phyloP scores from a whole-genome alignment of 1,140 invertebrate genomes.

The Drosophila tani region DNA sequence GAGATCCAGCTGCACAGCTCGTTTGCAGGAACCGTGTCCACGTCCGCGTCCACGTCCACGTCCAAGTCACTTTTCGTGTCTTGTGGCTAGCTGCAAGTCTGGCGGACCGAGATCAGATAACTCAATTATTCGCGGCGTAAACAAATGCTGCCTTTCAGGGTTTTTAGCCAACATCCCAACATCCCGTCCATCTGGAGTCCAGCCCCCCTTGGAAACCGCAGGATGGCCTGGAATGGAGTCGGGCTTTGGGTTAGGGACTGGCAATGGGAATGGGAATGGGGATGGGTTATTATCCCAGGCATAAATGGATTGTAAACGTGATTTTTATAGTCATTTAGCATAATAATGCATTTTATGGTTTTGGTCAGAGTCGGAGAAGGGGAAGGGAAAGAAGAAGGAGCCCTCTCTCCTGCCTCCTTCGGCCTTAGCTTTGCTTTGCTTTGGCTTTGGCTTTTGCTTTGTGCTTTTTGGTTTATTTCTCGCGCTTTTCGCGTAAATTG shows the following conservation, averaged over 20 bases:
- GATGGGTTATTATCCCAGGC: conserved; percentile 84
- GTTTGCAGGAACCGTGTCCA: conserved; percentile 29
- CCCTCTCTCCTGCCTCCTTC: neutral
- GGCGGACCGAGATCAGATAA: conserved; percentile 77
- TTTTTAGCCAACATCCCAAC: conserved; percentile 52
- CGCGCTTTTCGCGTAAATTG: conserved; percentile 54
- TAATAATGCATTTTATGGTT: conserved; percentile 85
- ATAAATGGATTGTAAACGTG: conserved; percentile 85
- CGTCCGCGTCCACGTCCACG: conserved; percentile 12
- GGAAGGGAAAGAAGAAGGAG: neutral
- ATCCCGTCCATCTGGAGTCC: neutral
- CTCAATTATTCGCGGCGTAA: conserved; percentile 85
- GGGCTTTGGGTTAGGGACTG: neutral
- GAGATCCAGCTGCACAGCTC: conserved; percentile 20
- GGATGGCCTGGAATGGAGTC: conserved; percentile 40
- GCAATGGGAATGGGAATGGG: conserved; percentile 18
- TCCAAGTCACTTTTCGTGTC: conserved; percentile 57
- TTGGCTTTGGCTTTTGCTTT: conserved; percentile 10
- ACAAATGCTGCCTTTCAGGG: conserved; percentile 82
- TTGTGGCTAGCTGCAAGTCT: conserved; percentile 67
- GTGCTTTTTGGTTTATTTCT: conserved; percentile 13
- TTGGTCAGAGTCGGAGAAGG: conserved; percentile 34
- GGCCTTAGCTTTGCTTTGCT: neutral
- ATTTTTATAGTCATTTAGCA: conserved; percentile 85
- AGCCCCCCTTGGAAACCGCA: neutral